These are phyloP conservation scores for Oscarella lobularis DNA, from an alignment of 37 sponge, comb jelly and placozoan species.

Conservation along the genomic window DNA sequence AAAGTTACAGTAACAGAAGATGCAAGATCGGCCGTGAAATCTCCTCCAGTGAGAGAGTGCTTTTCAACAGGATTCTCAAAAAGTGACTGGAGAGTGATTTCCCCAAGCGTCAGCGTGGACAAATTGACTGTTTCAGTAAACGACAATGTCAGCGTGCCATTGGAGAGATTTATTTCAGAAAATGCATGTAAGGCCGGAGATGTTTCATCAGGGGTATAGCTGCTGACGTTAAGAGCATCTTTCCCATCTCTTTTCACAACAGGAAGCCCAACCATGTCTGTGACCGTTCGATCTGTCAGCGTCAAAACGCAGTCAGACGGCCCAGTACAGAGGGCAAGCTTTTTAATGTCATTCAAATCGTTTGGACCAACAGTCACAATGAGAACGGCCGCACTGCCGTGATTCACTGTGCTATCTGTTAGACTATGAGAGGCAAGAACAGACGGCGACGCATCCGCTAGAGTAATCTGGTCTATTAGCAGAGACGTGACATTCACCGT, in stretches of 20 bases:
- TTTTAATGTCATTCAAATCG: constrained; percentile 60
- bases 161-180: constrained; percentile 56
- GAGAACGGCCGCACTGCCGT: background rate
- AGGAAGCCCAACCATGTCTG: constrained; percentile 40
- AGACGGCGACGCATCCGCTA: background rate
- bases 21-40: background rate
- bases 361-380: constrained; percentile 15
- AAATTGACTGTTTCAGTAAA: constrained; percentile 62
- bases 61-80: constrained; percentile 44
- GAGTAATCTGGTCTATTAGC: background rate
- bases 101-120: constrained; percentile 23
- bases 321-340: background rate
- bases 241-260: background rate
- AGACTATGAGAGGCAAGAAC: background rate
- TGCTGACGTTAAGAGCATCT: background rate
- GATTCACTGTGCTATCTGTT: background rate
- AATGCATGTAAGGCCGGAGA: constrained; percentile 43
- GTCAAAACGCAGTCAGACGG: constrained; percentile 38
- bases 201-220: constrained; percentile 49
- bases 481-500: constrained; percentile 56
- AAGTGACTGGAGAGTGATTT: constrained; percentile 55
- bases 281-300: constrained; percentile 23
- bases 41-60: constrained; percentile 54
- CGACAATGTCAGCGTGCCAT: constrained; percentile 40
- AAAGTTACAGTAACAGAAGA: background rate